Conservation (phyloP, 2,797 vertebrate genomes). For the Valencia hispanica region DNA sequence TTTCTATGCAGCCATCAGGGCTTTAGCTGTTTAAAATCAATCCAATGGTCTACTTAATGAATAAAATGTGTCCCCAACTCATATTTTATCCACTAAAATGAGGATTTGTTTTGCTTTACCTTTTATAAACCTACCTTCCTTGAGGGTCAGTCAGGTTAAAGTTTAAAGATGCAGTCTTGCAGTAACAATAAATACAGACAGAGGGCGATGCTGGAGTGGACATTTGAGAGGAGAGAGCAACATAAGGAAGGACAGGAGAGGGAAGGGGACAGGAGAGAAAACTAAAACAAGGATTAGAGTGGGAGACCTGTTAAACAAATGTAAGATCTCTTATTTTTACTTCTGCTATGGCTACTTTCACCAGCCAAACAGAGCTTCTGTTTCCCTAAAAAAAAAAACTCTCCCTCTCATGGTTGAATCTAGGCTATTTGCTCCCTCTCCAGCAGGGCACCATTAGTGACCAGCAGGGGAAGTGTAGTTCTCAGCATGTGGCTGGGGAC, state of each 20-base stretch:
- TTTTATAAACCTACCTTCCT: neutral
- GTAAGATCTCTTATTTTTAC: conserved; percentile 6
- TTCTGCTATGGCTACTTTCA: conserved; percentile 11
- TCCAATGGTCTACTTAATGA: neutral
- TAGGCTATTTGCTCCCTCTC: conserved; percentile 54
- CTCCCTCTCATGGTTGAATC: conserved; percentile 37
- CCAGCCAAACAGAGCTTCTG: conserved; percentile 4
- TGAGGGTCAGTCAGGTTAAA: neutral
- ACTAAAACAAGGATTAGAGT: neutral
- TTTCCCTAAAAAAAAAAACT: conserved; percentile 2
- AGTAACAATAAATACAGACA: conserved; percentile 57
- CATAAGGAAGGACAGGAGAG: conserved; percentile 13
- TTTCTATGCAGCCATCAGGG: conserved; percentile 1
- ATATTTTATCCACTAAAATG: neutral
- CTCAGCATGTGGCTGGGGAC: conserved; percentile 54
- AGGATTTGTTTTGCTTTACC: too few species aligned
- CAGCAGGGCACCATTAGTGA: conserved; percentile 59
- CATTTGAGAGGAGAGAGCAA: conserved; percentile 14
- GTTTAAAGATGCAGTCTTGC: conserved; percentile 20
- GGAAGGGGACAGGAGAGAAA: conserved; percentile 5
- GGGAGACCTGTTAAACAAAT: conserved; percentile 22
- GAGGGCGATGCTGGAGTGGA: conserved; percentile 60
- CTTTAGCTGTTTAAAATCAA: neutral
- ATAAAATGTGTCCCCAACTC: neutral
- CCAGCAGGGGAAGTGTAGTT: conserved; percentile 63